Conservation (phyloP, 2,113 vertebrate species). For the Girardinichthys multiradiatus region DNA sequence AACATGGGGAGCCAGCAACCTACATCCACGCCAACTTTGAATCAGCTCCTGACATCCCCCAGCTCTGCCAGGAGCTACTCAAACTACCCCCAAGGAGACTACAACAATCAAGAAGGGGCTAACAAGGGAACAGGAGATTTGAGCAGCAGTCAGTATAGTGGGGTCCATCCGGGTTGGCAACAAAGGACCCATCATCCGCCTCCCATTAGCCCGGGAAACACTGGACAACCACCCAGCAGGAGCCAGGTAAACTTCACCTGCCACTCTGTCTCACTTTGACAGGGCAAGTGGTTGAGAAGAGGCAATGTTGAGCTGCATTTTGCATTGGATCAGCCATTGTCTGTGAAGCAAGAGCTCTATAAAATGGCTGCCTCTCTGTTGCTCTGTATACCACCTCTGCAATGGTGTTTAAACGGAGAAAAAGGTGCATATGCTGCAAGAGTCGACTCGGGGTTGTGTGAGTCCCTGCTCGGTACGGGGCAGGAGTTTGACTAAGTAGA, state of each 20-base stretch:
- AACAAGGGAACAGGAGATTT: slow-evolving; percentile 85
- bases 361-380: slow-evolving; percentile 96
- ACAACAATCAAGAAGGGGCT: slow-evolving; percentile 88
- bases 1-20: slow-evolving; percentile 86
- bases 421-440: slow-evolving; percentile 30
- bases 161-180: slow-evolving; percentile 89
- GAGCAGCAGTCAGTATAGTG: slow-evolving; percentile 87
- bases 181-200: slow-evolving; percentile 92
- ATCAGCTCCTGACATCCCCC: slow-evolving; percentile 95
- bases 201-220: slow-evolving; percentile 94
- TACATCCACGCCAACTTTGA: slow-evolving; percentile 94
- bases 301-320: slow-evolving; percentile 60
- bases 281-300: slow-evolving; percentile 41
- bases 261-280: slow-evolving; percentile 46
- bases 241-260: slow-evolving; percentile 86
- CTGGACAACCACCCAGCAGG: slow-evolving; percentile 85
- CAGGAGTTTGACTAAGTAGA: slow-evolving; percentile 69
- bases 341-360: slow-evolving; percentile 85
- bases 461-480: slow-evolving; percentile 50
- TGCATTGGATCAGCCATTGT: slow-evolving; percentile 90
- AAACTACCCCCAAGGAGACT: slow-evolving; percentile 89
- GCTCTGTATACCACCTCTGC: slow-evolving; percentile 68
- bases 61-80: slow-evolving; percentile 92
- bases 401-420: slow-evolving; percentile 59
- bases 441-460: slow-evolving; percentile 34